Percentiles rank a stretch among this genome's conserved stretches.
Evolutionary conservation across 2,113 vertebrate species (phyloP).

Genomic region (Coryphaenoides rupestris): DNA sequence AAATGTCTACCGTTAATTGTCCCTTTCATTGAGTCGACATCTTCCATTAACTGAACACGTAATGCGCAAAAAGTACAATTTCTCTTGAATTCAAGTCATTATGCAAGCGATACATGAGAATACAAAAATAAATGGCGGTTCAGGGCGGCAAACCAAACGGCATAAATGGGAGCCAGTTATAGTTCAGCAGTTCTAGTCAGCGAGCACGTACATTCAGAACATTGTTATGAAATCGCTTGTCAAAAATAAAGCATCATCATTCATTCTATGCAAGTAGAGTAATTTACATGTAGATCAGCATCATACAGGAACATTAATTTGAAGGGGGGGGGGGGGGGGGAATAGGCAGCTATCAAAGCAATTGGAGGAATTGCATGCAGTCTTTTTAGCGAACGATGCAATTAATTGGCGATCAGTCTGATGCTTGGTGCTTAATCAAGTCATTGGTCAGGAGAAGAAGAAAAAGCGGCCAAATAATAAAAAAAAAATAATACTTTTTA

Average conservation of each 20-base stretch:
- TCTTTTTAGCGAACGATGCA: conserved; percentile 49
- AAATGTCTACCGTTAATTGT: conserved; percentile 41
- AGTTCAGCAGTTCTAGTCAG: conserved; percentile 16
- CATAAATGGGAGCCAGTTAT: background rate
- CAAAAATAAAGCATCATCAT: conserved; percentile 45
- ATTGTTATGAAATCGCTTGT: conserved; percentile 13
- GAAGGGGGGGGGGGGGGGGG: conserved; percentile 27
- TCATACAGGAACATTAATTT: conserved; percentile 33
- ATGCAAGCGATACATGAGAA: background rate
- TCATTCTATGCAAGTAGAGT: conserved; percentile 61
- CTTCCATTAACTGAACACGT: conserved; percentile 27
- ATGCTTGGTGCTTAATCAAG: conserved; percentile 47
- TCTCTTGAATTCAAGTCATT: conserved; percentile 15
- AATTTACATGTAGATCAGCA: conserved; percentile 58
- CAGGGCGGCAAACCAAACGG: no score
- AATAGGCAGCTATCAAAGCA: conserved; percentile 36
- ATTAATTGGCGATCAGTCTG: conserved; percentile 39
- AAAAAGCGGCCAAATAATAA: conserved; percentile 8
- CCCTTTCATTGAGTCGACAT: conserved; percentile 53
- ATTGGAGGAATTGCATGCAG: conserved; percentile 54
- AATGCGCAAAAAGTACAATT: conserved; percentile 34
- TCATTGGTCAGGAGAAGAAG: conserved; percentile 32
- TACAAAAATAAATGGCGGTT: background rate
- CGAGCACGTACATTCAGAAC: conserved; percentile 55
- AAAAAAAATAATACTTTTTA: conserved; percentile 14